Base-by-base conservation (phyloP, 1,140 invertebrate genomes). In the Philotrypesis tridentata region DNA sequence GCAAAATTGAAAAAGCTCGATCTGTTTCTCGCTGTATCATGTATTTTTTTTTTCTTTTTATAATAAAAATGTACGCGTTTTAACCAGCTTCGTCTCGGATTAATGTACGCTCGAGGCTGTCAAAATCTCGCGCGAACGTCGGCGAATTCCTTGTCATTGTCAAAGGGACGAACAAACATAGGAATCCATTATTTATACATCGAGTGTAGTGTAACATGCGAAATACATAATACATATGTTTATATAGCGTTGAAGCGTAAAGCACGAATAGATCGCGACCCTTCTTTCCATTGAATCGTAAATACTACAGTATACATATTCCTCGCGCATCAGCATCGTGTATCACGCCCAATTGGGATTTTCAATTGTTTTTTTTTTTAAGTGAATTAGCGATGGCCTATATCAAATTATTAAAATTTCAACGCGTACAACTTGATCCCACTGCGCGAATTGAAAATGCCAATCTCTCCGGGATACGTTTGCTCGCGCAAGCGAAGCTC, bases 71-170 rank as follows among this genome's bases (percentile, higher is more conserved):
- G 61, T 65, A 27, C 25, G 61, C 61, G 11, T 17, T n/a, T 78
- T 33, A 68, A 6, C 37, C 25, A 77, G 25, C 27, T 21, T 21
- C 27, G 61, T 25, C 27, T 65, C n/a, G 12, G 27, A 23, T 70
- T 31, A 8, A 11, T 70, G 31, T 48, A 78, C 11, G 67, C 61
- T 37, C 37, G 61, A 80, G 79, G 79, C 79, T 74, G 79, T 80
- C 72, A 80, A 80, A 80, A 80, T 80, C 61, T 74, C 40, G 33
- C 60, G 17, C 70, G 48, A 80, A 80, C 21, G 7, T 72, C 2
- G 55, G 40, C 21, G 21, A 43, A 73, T 12, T 81, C 55, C 33
- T 81, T 67, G 72, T 70, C 9, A 11, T 48, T 48, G 29, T 73
- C 48, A 23, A 79, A 33, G 43, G 71, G 71, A 48, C 71, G 31